Conservation (phyloP, 1,140 invertebrate genomes). For the Pristionchus pacificus region DNA sequence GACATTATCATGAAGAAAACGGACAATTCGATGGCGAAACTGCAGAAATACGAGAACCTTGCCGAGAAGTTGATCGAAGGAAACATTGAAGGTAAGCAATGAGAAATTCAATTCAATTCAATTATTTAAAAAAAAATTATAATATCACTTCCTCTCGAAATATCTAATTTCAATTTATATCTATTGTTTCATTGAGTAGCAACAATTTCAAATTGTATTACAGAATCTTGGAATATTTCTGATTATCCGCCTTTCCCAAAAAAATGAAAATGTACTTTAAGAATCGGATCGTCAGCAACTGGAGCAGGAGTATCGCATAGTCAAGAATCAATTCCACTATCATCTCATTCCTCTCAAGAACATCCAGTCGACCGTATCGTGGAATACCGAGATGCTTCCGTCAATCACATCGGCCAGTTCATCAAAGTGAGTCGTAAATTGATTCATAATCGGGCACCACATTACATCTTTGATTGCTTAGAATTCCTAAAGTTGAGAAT, state of each 20-base stretch:
- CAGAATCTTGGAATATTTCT: too few species aligned
- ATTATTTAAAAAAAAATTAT: too few species aligned
- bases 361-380: constrained; percentile 42
- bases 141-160: too few species aligned
- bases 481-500: too few species aligned
- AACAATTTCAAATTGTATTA: too few species aligned
- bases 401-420: constrained; percentile 7
- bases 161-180: too few species aligned
- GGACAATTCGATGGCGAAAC: constrained; percentile 47
- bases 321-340: constrained; percentile 53
- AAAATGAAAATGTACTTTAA: constrained; percentile 23
- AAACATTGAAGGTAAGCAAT: constrained; percentile 41
- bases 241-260: too few species aligned
- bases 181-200: too few species aligned
- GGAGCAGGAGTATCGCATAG: constrained; percentile 48
- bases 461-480: too few species aligned
- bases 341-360: constrained; percentile 49
- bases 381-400: constrained; percentile 46
- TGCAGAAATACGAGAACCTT: constrained; percentile 50
- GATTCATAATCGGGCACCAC: too few species aligned
- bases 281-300: constrained; percentile 44
- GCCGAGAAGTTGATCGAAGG: constrained; percentile 49
- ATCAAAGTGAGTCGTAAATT: neutral
- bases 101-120: neutral
- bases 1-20: constrained; percentile 44